Percentiles rank a stretch among this genome's conserved stretches.
phyloP scores from a whole-genome alignment of 2,888 invertebrate species.

The Itoplectis maculator region DNA sequence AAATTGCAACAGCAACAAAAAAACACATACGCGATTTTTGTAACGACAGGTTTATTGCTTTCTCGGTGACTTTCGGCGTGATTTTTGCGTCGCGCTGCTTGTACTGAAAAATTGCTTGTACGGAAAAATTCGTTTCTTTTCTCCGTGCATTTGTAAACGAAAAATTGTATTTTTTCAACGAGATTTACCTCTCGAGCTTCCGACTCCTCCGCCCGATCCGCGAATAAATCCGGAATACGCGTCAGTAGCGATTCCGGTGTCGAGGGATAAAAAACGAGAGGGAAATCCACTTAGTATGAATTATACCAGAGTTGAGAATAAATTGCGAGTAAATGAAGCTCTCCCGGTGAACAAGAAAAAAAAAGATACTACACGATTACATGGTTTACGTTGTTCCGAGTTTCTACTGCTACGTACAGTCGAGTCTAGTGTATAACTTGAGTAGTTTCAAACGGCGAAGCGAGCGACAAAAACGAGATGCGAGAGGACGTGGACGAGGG shows the following conservation, averaged over 20 bases:
- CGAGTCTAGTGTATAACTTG: constrained; percentile 78
- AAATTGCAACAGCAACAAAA: not conserved
- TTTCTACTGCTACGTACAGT: constrained; percentile 78
- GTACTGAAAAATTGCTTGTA: not conserved
- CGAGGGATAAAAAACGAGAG: constrained; percentile 36
- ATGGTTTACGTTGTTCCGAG: constrained; percentile 70
- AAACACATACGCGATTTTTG: not conserved
- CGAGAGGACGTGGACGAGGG: constrained; percentile 22
- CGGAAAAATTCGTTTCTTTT: not conserved
- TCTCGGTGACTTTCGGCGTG: not conserved
- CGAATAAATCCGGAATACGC: constrained; percentile 31
- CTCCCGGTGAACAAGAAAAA: constrained; percentile 34
- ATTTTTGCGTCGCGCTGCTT: not conserved
- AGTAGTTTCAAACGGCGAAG: constrained; percentile 74
- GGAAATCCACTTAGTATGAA: constrained; percentile 45
- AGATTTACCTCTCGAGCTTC: constrained; percentile 38
- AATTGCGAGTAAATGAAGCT: constrained; percentile 41
- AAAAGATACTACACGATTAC: constrained; percentile 39
- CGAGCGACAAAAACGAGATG: constrained; percentile 2
- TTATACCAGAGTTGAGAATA: constrained; percentile 39
- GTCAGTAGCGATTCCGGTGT: constrained; percentile 43
- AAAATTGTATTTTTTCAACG: not conserved
- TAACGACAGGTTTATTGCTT: not conserved
- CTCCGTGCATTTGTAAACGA: not conserved
- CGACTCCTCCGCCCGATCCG: constrained; percentile 8